Evolutionary conservation across 2,113 vertebrate genomes (phyloP), one percentile per base, ranked within the genome.

Genomic region (Thomomys bottae): DNA sequence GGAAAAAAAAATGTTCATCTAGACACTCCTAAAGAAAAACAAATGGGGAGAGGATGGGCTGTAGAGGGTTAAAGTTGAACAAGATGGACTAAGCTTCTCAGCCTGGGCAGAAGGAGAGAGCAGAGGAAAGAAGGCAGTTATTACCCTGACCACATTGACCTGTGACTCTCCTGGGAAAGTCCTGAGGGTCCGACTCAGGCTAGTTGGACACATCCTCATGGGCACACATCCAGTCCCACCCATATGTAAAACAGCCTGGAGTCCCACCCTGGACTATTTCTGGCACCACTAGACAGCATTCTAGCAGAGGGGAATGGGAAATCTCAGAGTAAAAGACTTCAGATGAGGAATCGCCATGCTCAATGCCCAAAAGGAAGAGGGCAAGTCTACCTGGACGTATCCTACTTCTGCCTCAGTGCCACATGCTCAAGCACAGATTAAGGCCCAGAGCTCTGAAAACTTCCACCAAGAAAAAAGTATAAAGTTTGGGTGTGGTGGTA

Each of bases 181-280:
- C 90, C 54, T 73, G 64, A 88, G 93, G 92, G 96, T 93, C 92
- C 40, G 36, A 70, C 79, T 80, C 78, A 30, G 71, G 93, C 67
- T 73, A 30, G 76, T 57, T 78, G 64, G 75, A 89, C 84, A 87
- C 57, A 84, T 68, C 71, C 76, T 86, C 86, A 84, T 5, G 49
- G 88, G 89, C 92, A 94, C 24, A 82, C 34, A n/a, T 87, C 84
- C 34, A 94, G 85, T 94, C 82, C 76, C 59, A 87, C 77, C 75
- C 70, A 11, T 66, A 71, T 86, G 84, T n/a, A 54, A 40, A 84
- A 76, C 26, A 36, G 90, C 94, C 86, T 66, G 20, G 72, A 26
- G 40, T 87, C 80, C 90, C 90, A 96, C 80, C 91, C 88, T 10
- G 30, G 67, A 80, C 66, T 88, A 85, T 93, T 91, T 91, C 68